These are phyloP conservation scores for Mastomys coucha DNA, from an alignment of 2,113 vertebrate species.

Conservation along the genomic window DNA sequence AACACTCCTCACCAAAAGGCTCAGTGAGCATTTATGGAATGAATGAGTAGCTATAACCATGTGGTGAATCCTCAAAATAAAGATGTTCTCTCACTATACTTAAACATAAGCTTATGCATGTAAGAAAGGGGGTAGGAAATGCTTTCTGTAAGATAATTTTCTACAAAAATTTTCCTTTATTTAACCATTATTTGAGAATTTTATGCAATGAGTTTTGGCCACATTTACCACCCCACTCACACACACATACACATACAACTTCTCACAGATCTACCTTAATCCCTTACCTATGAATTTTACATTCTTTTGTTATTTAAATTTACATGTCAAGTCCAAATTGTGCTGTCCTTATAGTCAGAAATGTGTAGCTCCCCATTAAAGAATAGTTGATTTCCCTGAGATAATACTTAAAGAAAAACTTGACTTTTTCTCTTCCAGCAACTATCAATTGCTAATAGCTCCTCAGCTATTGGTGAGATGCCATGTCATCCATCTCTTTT, in stretches of 20 bases:
- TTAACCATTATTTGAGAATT: background rate
- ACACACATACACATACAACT: background rate
- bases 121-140: constrained; percentile 9
- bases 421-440: background rate
- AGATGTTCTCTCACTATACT: background rate
- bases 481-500: background rate
- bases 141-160: constrained; percentile 25
- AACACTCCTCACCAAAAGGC: background rate
- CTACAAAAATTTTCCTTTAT: background rate
- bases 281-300: background rate
- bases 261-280: background rate
- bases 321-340: background rate
- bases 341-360: background rate
- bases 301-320: background rate
- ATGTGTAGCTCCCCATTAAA: background rate
- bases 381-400: background rate
- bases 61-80: background rate
- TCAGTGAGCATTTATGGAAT: background rate
- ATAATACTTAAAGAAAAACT: background rate
- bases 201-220: background rate
- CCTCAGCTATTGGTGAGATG: background rate
- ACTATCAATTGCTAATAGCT: background rate
- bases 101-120: background rate
- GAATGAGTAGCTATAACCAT: background rate
- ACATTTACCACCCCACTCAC: background rate